phyloP scores from a whole-genome alignment of 1,140 invertebrate species.

The Drosophila busckii region DNA sequence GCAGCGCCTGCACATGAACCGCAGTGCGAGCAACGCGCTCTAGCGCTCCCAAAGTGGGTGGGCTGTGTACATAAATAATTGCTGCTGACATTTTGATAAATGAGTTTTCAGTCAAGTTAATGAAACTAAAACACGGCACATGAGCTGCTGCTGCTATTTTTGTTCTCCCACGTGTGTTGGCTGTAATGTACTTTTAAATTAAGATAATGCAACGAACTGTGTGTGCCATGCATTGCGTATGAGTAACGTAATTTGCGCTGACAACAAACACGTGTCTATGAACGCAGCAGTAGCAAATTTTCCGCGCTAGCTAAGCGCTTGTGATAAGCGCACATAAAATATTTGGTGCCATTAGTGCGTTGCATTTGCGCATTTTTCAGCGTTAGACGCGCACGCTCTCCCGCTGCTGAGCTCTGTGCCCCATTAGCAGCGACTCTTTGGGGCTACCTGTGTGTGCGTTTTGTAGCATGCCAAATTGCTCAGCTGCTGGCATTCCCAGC shows the following conservation, averaged over 20 bases:
- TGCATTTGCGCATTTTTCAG: slow-evolving; percentile 61
- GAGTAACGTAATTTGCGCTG: slow-evolving; percentile 67
- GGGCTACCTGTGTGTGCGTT: too few species aligned
- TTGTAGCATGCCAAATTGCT: too few species aligned
- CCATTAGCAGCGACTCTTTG: neutral
- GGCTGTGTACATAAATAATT: slow-evolving; percentile 58
- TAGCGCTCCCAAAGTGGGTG: neutral
- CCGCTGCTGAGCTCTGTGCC: too few species aligned
- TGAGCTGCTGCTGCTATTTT: slow-evolving; percentile 18
- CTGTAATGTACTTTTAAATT: slow-evolving; percentile 55
- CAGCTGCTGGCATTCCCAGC: too few species aligned
- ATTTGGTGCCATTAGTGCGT: slow-evolving; percentile 62
- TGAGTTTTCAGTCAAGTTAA: slow-evolving; percentile 66
- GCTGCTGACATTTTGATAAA: slow-evolving; percentile 69
- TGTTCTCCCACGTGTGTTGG: slow-evolving; percentile 3
- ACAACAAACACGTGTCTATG: too few species aligned
- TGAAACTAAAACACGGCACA: slow-evolving; percentile 67
- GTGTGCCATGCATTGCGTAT: slow-evolving; percentile 59
- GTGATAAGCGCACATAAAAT: slow-evolving; percentile 71
- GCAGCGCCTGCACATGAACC: slow-evolving; percentile 17
- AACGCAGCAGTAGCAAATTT: slow-evolving; percentile 69
- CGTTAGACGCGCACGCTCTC: neutral
- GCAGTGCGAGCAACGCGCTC: neutral
- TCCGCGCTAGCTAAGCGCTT: slow-evolving; percentile 61
- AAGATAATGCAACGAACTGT: slow-evolving; percentile 58